Evolutionary conservation across 1,140 invertebrate genomes (phyloP), one percentile per base, ranked within the genome.

Genomic region (Hyposmocoma kahamanoa): DNA sequence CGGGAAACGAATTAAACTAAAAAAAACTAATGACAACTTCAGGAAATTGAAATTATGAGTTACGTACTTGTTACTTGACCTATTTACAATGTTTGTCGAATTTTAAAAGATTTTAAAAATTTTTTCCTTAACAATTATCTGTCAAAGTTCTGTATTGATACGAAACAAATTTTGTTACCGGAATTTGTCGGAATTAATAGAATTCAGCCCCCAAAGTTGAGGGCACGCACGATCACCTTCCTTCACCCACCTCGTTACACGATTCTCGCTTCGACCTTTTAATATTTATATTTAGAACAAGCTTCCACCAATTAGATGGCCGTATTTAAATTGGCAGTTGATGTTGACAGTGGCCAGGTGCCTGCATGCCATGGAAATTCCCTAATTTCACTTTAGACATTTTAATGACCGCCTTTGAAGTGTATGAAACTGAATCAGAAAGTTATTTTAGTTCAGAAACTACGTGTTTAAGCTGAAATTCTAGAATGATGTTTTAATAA

Each of bases 321-420:
- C 49, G 63, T 71, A 76, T 72, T 66, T 60, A 69, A 83, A 80
- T 80, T 83, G 76, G 72, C 73, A 79, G 67, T 66, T 60, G 49
- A 62, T 57, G 72, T 74, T 79, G 76, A 76, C 71, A 74, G 66
- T 71, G 45, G 58, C 69, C 75, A 81, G 75, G 72, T 77, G 72
- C 53, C 44, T 51, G 59, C 57, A 53, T 45, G 38, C 6, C 39
- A 46, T 42, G 59, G 19, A 45, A 49, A 47, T 59, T 53, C 63
- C 63, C 56, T 55, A 64, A 66, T 63, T 67, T 70, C 64, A 63
- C 60, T 49, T 56, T 55, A 52, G 63, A 74, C 69, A 72, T 77
- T 41, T 80, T 80, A 74, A 80, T 72, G 73, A 70, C 64, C 66
- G 60, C 63, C 77, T 84, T 84, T 84, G 80, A 84, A 72, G 75